phyloP scores from a whole-genome alignment of 2,113 vertebrate genomes.

The Proterorhinus semilunaris region DNA sequence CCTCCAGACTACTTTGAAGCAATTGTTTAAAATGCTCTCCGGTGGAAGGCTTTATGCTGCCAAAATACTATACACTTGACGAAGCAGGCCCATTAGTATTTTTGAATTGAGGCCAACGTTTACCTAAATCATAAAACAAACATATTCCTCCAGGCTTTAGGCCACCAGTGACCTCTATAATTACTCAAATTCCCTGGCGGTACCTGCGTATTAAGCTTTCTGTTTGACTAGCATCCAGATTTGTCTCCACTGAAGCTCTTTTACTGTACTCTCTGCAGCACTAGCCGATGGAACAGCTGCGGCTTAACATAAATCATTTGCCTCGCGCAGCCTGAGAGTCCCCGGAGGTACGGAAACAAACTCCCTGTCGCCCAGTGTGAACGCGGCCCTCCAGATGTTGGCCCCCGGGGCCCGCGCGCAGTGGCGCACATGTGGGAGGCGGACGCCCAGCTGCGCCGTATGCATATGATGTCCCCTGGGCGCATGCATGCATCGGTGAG shows the following conservation, averaged over 20 bases:
- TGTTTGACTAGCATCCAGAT: background rate
- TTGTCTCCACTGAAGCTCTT: slow-evolving; percentile 7
- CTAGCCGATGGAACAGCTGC: slow-evolving; percentile 30
- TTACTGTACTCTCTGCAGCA: slow-evolving; percentile 9
- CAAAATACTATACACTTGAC: background rate
- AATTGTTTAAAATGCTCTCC: too few species aligned
- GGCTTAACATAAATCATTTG: slow-evolving; percentile 21
- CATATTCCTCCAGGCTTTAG: slow-evolving; percentile 9
- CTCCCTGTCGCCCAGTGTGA: slow-evolving; percentile 17
- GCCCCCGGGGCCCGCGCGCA: slow-evolving; percentile 24
- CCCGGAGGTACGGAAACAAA: slow-evolving; percentile 20
- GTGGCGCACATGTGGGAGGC: slow-evolving; percentile 38
- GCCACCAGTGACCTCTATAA: slow-evolving; percentile 13
- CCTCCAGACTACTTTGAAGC: too few species aligned
- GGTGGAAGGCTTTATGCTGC: background rate
- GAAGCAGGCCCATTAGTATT: background rate
- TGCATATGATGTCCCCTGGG: slow-evolving; percentile 10
- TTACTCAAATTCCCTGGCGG: slow-evolving; percentile 18
- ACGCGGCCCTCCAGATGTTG: slow-evolving; percentile 45
- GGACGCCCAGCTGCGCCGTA: slow-evolving; percentile 12
- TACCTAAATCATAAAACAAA: slow-evolving; percentile 4
- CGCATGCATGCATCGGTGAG: slow-evolving; percentile 2
- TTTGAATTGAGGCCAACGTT: background rate
- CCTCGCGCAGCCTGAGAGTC: slow-evolving; percentile 18
- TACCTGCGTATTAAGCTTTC: slow-evolving; percentile 10